A percentile compares a stretch with the other conserved stretches of the same genome.
Evolutionary conservation across 2,113 vertebrate species (phyloP).

Genomic region (human (Homo sapiens)): DNA sequence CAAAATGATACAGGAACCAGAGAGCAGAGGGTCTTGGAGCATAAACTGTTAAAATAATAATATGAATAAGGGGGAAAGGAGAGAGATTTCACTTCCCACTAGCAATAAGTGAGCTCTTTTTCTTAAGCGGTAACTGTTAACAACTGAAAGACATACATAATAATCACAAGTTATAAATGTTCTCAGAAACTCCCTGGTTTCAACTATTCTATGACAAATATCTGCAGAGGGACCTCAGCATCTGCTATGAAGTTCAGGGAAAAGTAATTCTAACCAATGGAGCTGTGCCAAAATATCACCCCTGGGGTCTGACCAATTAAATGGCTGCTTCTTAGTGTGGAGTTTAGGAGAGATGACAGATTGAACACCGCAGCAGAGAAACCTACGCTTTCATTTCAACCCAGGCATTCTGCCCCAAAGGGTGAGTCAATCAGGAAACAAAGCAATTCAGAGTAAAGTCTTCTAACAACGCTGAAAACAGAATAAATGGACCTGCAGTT

Average conservation of each 20-base stretch:
- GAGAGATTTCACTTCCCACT: neutral
- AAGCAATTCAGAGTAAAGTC: constrained; percentile 48
- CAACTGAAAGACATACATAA: constrained; percentile 72
- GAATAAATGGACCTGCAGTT: constrained; percentile 42
- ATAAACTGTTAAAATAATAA: neutral
- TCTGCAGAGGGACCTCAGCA: constrained; percentile 66
- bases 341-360: constrained; percentile 62
- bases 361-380: constrained; percentile 57
- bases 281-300: constrained; percentile 66
- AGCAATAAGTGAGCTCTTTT: constrained; percentile 47
- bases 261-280: constrained; percentile 70
- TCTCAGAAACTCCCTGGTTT: constrained; percentile 72
- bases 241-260: constrained; percentile 71
- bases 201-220: constrained; percentile 67
- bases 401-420: constrained; percentile 49
- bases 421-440: constrained; percentile 62
- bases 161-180: constrained; percentile 68
- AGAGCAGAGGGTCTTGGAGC: neutral
- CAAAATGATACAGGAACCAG: neutral
- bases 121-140: constrained; percentile 51
- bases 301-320: constrained; percentile 67
- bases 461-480: constrained; percentile 45
- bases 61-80: neutral
- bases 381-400: constrained; percentile 50
- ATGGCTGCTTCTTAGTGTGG: constrained; percentile 59